Evolutionary conservation across 2,797 vertebrate species (phyloP).

Genomic region (Spinus pinus): DNA sequence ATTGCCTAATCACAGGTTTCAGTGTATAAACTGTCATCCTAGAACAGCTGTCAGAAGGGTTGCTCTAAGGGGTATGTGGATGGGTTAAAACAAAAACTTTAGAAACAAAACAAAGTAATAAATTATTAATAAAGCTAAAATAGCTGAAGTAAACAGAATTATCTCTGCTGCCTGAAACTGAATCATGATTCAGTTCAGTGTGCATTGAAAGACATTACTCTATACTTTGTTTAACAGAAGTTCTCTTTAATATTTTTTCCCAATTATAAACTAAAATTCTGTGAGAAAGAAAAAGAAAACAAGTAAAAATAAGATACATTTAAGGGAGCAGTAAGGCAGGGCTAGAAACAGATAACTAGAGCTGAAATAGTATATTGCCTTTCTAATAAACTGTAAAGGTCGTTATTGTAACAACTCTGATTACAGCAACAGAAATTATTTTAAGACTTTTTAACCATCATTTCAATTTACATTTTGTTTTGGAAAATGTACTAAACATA

Average conservation of each 20-base stretch:
- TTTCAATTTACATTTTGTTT: slow-evolving; percentile 63
- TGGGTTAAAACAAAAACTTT: not conserved
- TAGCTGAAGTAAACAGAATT: not conserved
- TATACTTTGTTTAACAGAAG: not conserved
- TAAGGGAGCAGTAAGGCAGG: not conserved
- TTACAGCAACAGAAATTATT: slow-evolving; percentile 64
- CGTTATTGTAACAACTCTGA: slow-evolving; percentile 15
- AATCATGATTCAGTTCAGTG: not conserved
- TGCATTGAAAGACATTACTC: not conserved
- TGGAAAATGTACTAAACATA: slow-evolving; percentile 48
- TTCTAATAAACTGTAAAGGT: not conserved
- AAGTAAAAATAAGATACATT: not conserved
- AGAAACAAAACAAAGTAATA: not conserved
- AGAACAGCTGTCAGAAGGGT: not conserved
- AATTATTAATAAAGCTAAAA: not conserved
- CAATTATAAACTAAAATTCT: not conserved
- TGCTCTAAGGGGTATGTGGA: not conserved
- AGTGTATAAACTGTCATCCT: not conserved
- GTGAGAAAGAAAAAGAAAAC: not conserved
- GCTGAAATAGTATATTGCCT: slow-evolving; percentile 2
- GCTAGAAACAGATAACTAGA: not conserved
- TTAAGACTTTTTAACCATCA: slow-evolving; percentile 27
- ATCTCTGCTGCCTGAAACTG: not conserved
- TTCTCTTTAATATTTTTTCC: not conserved
- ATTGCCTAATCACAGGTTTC: not conserved